phyloP scores from a whole-genome alignment of 1,140 invertebrate species.

The Capitella teleta region DNA sequence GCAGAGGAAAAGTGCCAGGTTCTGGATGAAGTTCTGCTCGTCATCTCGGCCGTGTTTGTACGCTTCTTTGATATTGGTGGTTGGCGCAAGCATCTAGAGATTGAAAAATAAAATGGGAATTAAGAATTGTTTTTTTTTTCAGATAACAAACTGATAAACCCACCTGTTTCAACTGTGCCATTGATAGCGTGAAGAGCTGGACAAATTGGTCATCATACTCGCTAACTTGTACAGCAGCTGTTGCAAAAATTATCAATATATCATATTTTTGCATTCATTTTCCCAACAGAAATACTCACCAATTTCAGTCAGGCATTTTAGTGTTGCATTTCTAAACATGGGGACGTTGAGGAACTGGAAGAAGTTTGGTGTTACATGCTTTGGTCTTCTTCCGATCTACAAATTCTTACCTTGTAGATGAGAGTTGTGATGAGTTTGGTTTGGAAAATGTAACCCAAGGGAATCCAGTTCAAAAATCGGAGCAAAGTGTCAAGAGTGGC shows the following conservation, averaged over 20 bases:
- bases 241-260: slow-evolving; percentile 15
- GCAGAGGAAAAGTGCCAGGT: slow-evolving; percentile 92
- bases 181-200: slow-evolving; percentile 75
- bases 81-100: slow-evolving; percentile 67
- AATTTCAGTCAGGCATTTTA: slow-evolving; percentile 98
- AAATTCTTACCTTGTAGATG: slow-evolving; percentile 66
- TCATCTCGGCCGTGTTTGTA: slow-evolving; percentile 86
- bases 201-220: slow-evolving; percentile 90
- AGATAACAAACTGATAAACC: slow-evolving; percentile 4
- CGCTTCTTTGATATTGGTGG: slow-evolving; percentile 84
- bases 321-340: slow-evolving; percentile 93
- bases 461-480: slow-evolving; percentile 98
- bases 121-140: background rate
- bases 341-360: slow-evolving; percentile 86
- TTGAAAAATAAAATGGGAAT: background rate
- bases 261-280: too few species aligned
- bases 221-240: slow-evolving; percentile 64
- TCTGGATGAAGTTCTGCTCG: slow-evolving; percentile 98
- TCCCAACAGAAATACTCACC: slow-evolving; percentile 40
- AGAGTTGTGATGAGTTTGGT: slow-evolving; percentile 91
- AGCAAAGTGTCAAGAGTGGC: slow-evolving; percentile 91
- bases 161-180: slow-evolving; percentile 70
- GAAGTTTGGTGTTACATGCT: slow-evolving; percentile 17
- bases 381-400: background rate
- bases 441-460: slow-evolving; percentile 98